These are phyloP conservation scores for Silurus asotus DNA, from an alignment of 2,113 vertebrate genomes.

Conservation along the genomic window DNA sequence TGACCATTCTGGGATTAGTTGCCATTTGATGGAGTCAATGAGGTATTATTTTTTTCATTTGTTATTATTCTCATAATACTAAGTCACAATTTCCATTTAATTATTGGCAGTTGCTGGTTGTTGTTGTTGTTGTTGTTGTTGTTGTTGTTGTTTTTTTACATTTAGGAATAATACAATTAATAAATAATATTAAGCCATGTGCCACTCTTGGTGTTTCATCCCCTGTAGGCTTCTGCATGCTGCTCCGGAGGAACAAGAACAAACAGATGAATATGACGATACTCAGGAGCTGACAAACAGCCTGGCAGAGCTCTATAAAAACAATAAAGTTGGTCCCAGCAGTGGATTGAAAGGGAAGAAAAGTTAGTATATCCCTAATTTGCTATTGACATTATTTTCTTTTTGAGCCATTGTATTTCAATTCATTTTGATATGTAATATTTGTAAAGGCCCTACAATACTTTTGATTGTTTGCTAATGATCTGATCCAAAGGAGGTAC, in stretches of 20 bases:
- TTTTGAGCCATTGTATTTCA: too few relatives aligned
- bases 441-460: not conserved
- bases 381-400: not conserved
- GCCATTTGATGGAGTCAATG: constrained; percentile 89
- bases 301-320: constrained; percentile 85
- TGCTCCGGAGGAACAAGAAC: constrained; percentile 62
- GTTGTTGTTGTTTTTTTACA: too few relatives aligned
- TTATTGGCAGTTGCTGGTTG: not conserved
- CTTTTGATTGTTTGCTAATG: not conserved
- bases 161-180: not conserved
- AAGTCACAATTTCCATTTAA: not conserved
- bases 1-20: constrained; percentile 82
- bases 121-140: too few relatives aligned
- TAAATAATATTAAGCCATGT: not conserved
- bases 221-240: constrained; percentile 78
- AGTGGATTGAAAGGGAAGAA: constrained; percentile 72
- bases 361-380: constrained; percentile 70
- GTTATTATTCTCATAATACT: not conserved
- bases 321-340: constrained; percentile 63
- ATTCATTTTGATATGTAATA: not conserved
- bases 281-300: constrained; percentile 73
- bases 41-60: constrained; percentile 71
- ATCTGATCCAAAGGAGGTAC: constrained; percentile 72
- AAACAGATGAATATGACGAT: constrained; percentile 56
- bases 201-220: not conserved